These are phyloP conservation scores for Gymnoscelis rufifasciata DNA, from an alignment of 2,888 invertebrate species.

Conservation along the genomic window DNA sequence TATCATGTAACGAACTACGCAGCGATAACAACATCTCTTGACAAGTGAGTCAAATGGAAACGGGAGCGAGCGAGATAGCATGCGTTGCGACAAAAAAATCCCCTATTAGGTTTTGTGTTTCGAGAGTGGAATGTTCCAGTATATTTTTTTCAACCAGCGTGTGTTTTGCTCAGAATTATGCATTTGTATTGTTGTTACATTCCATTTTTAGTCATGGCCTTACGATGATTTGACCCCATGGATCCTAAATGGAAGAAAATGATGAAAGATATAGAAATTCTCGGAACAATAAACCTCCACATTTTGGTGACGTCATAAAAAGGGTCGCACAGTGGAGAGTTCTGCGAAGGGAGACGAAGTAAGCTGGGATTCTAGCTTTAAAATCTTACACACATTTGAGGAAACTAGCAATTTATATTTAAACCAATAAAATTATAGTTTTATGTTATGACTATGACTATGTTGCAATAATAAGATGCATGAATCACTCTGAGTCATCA, in stretches of 20 bases:
- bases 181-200: neutral
- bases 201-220: neutral
- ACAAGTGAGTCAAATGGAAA: constrained; percentile 53
- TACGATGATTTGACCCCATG: neutral
- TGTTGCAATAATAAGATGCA: too few relatives aligned
- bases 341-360: constrained; percentile 36
- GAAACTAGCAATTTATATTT: neutral
- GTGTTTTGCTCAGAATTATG: constrained; percentile 3
- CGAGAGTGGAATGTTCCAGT: constrained; percentile 49
- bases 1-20: constrained; percentile 66
- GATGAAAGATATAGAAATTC: constrained; percentile 42
- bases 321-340: constrained; percentile 36
- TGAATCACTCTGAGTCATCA: too few relatives aligned
- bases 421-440: neutral
- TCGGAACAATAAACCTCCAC: constrained; percentile 73
- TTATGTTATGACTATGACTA: too few relatives aligned
- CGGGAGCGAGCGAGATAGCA: constrained; percentile 53
- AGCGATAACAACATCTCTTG: constrained; percentile 69
- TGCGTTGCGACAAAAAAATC: constrained; percentile 41
- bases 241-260: constrained; percentile 20
- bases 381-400: constrained; percentile 29
- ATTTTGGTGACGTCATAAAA: constrained; percentile 46
- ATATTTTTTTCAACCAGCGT: constrained; percentile 20
- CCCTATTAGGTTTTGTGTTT: constrained; percentile 68
- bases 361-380: constrained; percentile 42